Evolutionary conservation across 2,888 invertebrate genomes (phyloP), one percentile per base, ranked within the genome.

Genomic region (Archips crataeganus): DNA sequence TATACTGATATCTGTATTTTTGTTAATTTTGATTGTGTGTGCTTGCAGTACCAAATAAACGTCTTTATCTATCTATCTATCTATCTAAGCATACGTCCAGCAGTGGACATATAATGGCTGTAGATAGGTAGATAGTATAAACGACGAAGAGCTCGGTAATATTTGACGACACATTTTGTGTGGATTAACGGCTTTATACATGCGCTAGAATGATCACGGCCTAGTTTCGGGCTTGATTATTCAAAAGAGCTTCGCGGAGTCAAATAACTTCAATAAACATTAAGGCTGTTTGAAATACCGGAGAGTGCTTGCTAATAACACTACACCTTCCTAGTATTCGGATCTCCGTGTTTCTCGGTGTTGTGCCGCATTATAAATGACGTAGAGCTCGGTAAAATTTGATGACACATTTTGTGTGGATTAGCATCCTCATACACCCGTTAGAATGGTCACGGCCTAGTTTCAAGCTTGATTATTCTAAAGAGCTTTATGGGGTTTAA

Each of bases 341-440:
- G 57, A 13, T 32, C 59, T 57, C 59, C 36, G 49, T 64, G 51
- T 11, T 51, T 2, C 51, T 45, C 61, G 54, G 66, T 72, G 66
- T 64, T 23, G 71, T 15, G 67, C 15, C 71, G 67, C 67, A 72
- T 72, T 67, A 63, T 47, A 67, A 72, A 68, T 67, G 67, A 67
- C 67, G 60, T 45, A 59, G 54, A 23, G 72, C 67, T 67, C 72
- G 57, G 62, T 67, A 71, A 71, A 71, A 72, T 72, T 72, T 67
- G 62, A 62, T 57, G 71, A 66, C 71, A 67, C 66, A 67, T 67
- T 67, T 57, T 67, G 45, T 42, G 61, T 47, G 72, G 72, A 72
- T 72, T 72, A 72, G 67, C 54, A 62, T 67, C 32, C 67, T 62
- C 54, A 72, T 62, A 62, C 57, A 62, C 23, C 34, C 67, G 45